phyloP scores from a whole-genome alignment of 2,113 vertebrate genomes.

The Ophthalmotilapia sp. region DNA sequence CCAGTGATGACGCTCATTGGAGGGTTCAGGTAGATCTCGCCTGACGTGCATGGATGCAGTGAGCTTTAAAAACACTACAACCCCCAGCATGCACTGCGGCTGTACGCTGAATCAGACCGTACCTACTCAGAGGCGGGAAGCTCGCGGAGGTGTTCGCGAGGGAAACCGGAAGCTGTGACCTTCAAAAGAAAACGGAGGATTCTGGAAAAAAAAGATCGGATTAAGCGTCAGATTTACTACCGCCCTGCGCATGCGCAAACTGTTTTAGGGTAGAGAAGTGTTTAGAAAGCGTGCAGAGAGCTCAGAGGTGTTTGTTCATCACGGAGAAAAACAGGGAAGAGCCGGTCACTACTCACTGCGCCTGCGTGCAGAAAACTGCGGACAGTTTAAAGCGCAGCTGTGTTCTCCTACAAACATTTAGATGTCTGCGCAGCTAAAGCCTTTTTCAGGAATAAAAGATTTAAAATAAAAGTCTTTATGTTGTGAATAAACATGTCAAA shows the following conservation, averaged over 20 bases:
- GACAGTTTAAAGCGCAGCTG: rapidly evolving
- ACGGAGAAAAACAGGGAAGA: background rate
- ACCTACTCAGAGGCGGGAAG: background rate
- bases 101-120: background rate
- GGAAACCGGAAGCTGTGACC: background rate
- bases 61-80: background rate
- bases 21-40: background rate
- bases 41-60: background rate
- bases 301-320: background rate
- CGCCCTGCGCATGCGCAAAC: background rate
- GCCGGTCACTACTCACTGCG: background rate
- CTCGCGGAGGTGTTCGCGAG: background rate
- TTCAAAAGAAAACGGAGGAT: background rate
- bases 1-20: background rate
- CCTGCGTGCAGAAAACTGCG: background rate
- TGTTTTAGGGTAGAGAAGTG: background rate
- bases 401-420: background rate
- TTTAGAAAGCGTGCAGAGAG: background rate
- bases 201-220: rapidly evolving
- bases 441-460: background rate
- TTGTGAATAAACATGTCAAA: background rate
- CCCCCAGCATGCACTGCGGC: conserved; percentile 27
- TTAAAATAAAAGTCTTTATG: background rate
- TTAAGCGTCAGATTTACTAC: background rate
- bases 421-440: background rate